These are phyloP conservation scores for Siderastrea siderea DNA, from an alignment of 92 coral and sea anemone genomes.

Conservation along the genomic window DNA sequence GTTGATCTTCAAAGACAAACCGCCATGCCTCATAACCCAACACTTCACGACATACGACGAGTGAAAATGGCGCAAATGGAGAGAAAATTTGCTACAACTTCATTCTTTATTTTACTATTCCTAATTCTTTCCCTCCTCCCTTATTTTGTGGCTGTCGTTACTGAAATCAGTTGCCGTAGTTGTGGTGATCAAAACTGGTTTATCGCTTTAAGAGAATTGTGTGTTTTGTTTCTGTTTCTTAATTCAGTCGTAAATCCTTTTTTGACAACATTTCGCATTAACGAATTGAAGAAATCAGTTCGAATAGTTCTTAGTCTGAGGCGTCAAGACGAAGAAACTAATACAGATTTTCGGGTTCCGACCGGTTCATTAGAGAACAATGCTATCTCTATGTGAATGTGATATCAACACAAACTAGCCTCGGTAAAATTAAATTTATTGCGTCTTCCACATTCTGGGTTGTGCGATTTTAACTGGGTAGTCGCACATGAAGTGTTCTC, in stretches of 20 bases:
- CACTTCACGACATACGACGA: neutral
- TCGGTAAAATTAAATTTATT: no score
- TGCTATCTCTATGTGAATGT: neutral
- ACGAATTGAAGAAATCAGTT: constrained; percentile 11
- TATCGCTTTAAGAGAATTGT: neutral
- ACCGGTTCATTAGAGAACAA: neutral
- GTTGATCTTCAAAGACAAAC: neutral
- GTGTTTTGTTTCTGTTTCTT: neutral
- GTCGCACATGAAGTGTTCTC: no score
- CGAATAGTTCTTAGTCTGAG: neutral
- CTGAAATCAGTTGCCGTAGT: neutral
- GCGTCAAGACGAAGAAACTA: neutral
- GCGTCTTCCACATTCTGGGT: no score
- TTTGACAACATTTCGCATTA: constrained; percentile 14
- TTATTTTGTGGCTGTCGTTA: neutral
- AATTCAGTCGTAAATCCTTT: constrained; percentile 9
- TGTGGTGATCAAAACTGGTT: constrained; percentile 1
- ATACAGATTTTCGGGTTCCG: neutral
- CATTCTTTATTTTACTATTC: constrained; percentile 5
- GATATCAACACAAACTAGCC: no score
- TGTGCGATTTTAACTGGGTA: no score
- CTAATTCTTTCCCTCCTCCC: neutral
- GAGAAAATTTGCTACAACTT: constrained; percentile 6
- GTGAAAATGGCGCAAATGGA: neutral
- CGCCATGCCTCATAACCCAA: neutral